Base-by-base conservation (phyloP, 2,113 vertebrate species). In the Cryptomyrus ogoouensis region DNA sequence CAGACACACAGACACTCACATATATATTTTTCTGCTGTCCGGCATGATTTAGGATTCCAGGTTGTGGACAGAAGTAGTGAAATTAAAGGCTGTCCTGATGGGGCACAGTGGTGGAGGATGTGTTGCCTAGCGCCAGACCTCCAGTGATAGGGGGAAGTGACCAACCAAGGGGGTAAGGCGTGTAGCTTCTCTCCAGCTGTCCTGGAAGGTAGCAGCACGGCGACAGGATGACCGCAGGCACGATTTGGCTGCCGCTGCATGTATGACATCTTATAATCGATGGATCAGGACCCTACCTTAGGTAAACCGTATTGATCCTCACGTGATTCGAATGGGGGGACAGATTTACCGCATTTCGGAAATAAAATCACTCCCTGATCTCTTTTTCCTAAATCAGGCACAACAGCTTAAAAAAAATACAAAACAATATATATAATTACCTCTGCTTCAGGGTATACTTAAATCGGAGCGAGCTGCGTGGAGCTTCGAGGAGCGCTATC, bases 301-400 rank as follows among this genome's bases (percentile, higher is more conserved):
- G 39, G 19, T 47, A 24, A 66, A 39, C 44, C 44, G n/a, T 47
- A 47, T n/a, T n/a, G 83, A 84, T 84, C 19, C 35, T 83, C 1
- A 24, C 35, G 31, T 80, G 66, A 89, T 80, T 83, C 24, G 31
- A n/a, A 46, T 50, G 19, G 47, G 66, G 58, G 47, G 24, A 31
- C 50, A 21, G 15, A 49, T 74, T 52, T 87, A n/a, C 88, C 70
- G 44, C 88, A 50, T 50, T 46, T 49, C 7, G 49, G 70, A 89
- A 77, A 89, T 52, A 80, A 52, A 89, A 66, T 70, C 62, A 13
- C 66, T 27, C 88, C 13, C 70, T 62, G 62, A 74, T 77, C 46
- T 27, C 44, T 19, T 47, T 77, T 89, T 77, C 21, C 39, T 77
- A 66, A 66, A 31, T 66, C 62, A 66, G 62, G n/a, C 62, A 77